phyloP scores from a whole-genome alignment of 2,888 invertebrate species.

The Caenorhabditis becei region DNA sequence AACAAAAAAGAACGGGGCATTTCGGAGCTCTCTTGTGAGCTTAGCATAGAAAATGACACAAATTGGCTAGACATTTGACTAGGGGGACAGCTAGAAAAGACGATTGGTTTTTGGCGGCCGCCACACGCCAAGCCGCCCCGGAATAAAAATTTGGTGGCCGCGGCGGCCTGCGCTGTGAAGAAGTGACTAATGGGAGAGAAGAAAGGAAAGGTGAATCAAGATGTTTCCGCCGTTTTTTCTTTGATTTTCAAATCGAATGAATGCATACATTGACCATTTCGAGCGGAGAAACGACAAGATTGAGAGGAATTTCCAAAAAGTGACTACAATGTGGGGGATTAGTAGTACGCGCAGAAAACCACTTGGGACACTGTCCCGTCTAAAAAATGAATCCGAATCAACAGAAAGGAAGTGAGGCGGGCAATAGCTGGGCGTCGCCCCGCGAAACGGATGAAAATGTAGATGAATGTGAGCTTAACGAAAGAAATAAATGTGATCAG shows the following conservation, averaged over 20 bases:
- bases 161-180: neutral
- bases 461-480: neutral
- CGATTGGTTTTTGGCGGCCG: conserved; percentile 8
- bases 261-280: neutral
- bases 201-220: conserved; percentile 1
- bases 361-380: too few species aligned
- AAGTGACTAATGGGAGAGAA: neutral
- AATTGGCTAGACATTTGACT: too few species aligned
- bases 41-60: too few species aligned
- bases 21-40: too few species aligned
- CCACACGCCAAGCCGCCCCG: neutral
- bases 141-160: neutral
- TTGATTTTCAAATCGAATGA: conserved; percentile 9
- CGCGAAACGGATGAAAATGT: neutral
- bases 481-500: too few species aligned
- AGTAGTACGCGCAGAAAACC: too few species aligned
- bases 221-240: neutral
- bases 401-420: neutral
- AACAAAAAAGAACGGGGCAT: too few species aligned
- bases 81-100: neutral
- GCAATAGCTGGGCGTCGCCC: conserved; percentile 2
- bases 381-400: neutral
- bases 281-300: neutral
- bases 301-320: too few species aligned
- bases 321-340: too few species aligned